Evolutionary conservation across 2,113 vertebrate genomes (phyloP), one percentile per base, ranked within the genome.

Genomic region (Python bivittatus): DNA sequence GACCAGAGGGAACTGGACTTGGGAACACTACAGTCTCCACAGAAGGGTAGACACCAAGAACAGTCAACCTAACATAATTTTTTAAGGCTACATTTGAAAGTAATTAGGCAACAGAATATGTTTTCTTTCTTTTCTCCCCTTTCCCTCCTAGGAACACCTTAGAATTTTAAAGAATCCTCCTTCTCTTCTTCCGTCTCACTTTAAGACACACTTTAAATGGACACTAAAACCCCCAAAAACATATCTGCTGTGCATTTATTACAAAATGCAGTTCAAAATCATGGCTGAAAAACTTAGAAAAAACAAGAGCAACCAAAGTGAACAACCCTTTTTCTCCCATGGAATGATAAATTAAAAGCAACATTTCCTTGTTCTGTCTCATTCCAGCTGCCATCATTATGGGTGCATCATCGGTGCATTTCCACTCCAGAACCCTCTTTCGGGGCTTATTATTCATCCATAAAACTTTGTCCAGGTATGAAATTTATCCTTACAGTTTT

Each of bases 261-360:
- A 97, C 97, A 97, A 98, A 98, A 97, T 97, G 96, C 96, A 97
- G 97, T 97, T 97, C 97, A 97, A 97, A 98, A 97, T 97, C 97
- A 98, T 90, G 94, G 96, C 94, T 94, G 93, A 96, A 97, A 96
- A 95, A 96, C 96, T 97, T 95, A 79, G 95, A 92, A 93, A 96
- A 91, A 94, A 90, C 96, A 96, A 96, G 97, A 95, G 96, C 96
- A 96, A 96, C 96, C 95, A 96, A 96, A 97, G 95, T 97, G 98
- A 98, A 97, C 97, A 97, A 97, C 96, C 94, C 94, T 95, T 94
- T 96, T 97, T 93, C 95, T 95, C 95, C 92, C 92, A 94, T 97
- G 97, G 97, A 97, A 97, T 97, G 97, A 97, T 96, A 97, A 97
- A 97, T 97, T 97, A 97, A 97, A 97, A 97, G 96, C 94, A 95